These are phyloP conservation scores for Tachina lurida DNA, from an alignment of 2,888 invertebrate genomes.

Conservation along the genomic window DNA sequence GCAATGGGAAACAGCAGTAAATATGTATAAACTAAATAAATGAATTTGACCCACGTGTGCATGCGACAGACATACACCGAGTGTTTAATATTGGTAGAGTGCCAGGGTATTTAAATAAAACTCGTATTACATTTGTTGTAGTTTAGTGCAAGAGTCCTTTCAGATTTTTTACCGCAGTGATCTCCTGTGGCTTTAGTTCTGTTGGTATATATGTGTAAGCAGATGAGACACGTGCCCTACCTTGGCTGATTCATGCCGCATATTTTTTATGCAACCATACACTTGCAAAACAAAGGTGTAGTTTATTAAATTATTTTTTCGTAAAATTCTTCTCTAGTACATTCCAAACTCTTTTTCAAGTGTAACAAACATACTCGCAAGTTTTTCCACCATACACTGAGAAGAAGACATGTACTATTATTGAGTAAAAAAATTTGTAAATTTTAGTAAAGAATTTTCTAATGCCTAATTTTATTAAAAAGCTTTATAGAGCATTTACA, in stretches of 20 bases:
- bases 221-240: slow-evolving; percentile 60
- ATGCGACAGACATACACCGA: slow-evolving; percentile 54
- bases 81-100: slow-evolving; percentile 7
- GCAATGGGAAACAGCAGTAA: slow-evolving; percentile 20
- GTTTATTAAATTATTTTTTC: too few species aligned
- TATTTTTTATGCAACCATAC: slow-evolving; percentile 3
- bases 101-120: slow-evolving; percentile 30
- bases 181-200: slow-evolving; percentile 70
- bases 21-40: slow-evolving; percentile 53
- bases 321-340: too few species aligned
- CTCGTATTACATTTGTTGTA: not conserved
- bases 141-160: slow-evolving; percentile 37
- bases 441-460: too few species aligned
- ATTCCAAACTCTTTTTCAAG: too few species aligned
- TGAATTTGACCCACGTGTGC: slow-evolving; percentile 71
- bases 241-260: not conserved
- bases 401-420: too few species aligned
- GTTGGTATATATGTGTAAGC: slow-evolving; percentile 1
- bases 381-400: too few species aligned
- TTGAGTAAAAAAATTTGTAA: too few species aligned
- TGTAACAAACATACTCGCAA: too few species aligned
- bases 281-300: too few species aligned
- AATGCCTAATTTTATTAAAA: too few species aligned
- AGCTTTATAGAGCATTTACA: too few species aligned
- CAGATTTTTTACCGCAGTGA: slow-evolving; percentile 65